These are phyloP conservation scores for Takifugu rubripes DNA, from an alignment of 2,797 vertebrate genomes.

Conservation along the genomic window DNA sequence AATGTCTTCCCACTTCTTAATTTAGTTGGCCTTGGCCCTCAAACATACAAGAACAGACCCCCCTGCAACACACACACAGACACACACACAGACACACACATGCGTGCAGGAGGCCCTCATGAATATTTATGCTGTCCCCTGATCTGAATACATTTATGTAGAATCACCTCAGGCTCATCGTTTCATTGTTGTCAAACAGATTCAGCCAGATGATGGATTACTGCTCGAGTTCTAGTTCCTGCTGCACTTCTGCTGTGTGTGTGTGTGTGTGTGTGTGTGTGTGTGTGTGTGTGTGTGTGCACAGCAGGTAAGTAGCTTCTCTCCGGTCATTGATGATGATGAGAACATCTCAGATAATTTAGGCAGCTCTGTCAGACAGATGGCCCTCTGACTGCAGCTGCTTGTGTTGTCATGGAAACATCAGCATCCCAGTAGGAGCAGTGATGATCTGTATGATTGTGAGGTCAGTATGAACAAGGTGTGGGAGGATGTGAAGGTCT, in stretches of 20 bases:
- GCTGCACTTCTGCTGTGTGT: slow-evolving; percentile 50
- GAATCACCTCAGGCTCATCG: slow-evolving; percentile 23
- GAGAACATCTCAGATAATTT: slow-evolving; percentile 69
- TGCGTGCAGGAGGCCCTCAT: slow-evolving; percentile 1
- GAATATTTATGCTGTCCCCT: slow-evolving; percentile 3
- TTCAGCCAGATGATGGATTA: slow-evolving; percentile 73
- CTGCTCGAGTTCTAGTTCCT: slow-evolving; percentile 67
- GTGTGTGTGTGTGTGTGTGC: background rate
- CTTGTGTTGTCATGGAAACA: slow-evolving; percentile 58
- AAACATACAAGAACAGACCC: too few species aligned
- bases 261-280: slow-evolving; percentile 6
- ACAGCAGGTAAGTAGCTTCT: too few species aligned
- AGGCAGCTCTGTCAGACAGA: slow-evolving; percentile 64
- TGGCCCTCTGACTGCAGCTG: slow-evolving; percentile 57
- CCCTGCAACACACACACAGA: too few species aligned
- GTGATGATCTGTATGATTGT: slow-evolving; percentile 19
- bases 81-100: too few species aligned
- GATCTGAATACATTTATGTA: slow-evolving; percentile 4
- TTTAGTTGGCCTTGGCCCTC: too few species aligned
- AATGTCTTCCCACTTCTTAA: too few species aligned
- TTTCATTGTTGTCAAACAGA: slow-evolving; percentile 51
- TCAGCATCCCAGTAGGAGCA: slow-evolving; percentile 3
- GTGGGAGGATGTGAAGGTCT: too few species aligned
- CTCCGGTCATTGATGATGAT: slow-evolving; percentile 20
- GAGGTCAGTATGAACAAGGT: slow-evolving; percentile 1